Evolutionary conservation across 2,888 invertebrate genomes (phyloP), one percentile per base, ranked within the genome.

Genomic region (Clivina fossor): DNA sequence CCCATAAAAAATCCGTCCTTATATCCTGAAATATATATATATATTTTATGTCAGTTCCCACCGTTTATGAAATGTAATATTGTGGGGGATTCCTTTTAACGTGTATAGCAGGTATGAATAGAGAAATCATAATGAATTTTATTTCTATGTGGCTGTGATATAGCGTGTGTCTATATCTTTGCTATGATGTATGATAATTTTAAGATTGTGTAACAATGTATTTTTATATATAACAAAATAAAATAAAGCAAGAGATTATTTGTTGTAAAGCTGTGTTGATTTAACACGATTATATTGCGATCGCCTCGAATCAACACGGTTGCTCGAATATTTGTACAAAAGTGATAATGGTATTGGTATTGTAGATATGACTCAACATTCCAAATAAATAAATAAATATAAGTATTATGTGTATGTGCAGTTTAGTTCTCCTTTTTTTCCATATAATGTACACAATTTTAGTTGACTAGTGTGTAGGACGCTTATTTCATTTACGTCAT

Each of bases 141-240:
- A 51, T 51, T 44, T 35, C 32, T 53, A n/a, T 37, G 24, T 30
- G 44, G 53, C 53, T 53, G 53, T 53, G 53, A 53, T 53, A 53
- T 53, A 53, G 53, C 53, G 35, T 44, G 44, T 53, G 53, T 44
- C 53, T 53, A 53, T 53, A 53, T 53, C 53, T 53, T 53, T 53
- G 53, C 53, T 53, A 44, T 53, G 37, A 18, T 43, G 32, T 35
- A 35, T 35, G 43, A 32, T 35, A 44, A 24, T 24, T 44, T 37
- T 9, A 11, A 43, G 26, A 24, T 20, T 40, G 19, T 40, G 40
- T 18, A 13, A 33, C n/a, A 33, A 33, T 40, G 40, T 40, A 40
- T 40, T 40, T 40, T 18, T 40, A 40, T 40, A 40, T 19, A 13
- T 18, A 40, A 40, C 19, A 18, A 16, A 19, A 40, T 19, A 18